Base-by-base conservation (phyloP, 1,140 invertebrate genomes). In the Drosophila aff. region DNA sequence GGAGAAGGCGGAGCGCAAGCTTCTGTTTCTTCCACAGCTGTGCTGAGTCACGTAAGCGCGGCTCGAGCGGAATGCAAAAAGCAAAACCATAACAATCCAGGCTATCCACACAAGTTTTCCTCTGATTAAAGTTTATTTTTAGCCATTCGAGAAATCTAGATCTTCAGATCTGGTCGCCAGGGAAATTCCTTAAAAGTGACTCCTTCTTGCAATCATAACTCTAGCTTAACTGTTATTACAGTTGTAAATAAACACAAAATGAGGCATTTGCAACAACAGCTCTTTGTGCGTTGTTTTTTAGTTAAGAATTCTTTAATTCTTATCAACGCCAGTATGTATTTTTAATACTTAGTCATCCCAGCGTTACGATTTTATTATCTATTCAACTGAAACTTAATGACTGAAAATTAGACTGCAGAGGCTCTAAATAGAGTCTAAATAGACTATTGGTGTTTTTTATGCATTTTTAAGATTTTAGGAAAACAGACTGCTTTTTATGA, bases 41-140 rank as follows among this genome's bases (percentile, higher is more conserved):
- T 44, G 60, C 68, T 87, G 84, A 84, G 77, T 81, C 84, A 87
- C 73, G 73, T 80, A 58, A 36, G 55, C 58, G 63, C 21, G 43
- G 23, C 28, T 40, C 31, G 11, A 63, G 38, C 46, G 44, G 49
- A 64, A 58, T 67, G 38, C 36, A 18, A 67, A 52, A 36, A 53
- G 46, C 62, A 57, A 47, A 75, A 65, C 61, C n/a, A 47, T 15
- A 61, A 61, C 55, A 58, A 43, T 18, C 53, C 31, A 31, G 33
- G 18, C 53, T 57, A 40, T 57, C 53, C 36, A 18, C 26, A 18
- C 26, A 26, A 44, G 18, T 26, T 43, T 58, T 58, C 36, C 55
- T 41, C 21, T 9, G 15, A 36, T 31, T 13, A 55, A 23, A 21
- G 8, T 23, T 7, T 26, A n/a, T 40, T 58, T 26, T 13, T 38